Conservation (phyloP, 2,797 vertebrate species). For the Hypotaenidia philippensis region DNA sequence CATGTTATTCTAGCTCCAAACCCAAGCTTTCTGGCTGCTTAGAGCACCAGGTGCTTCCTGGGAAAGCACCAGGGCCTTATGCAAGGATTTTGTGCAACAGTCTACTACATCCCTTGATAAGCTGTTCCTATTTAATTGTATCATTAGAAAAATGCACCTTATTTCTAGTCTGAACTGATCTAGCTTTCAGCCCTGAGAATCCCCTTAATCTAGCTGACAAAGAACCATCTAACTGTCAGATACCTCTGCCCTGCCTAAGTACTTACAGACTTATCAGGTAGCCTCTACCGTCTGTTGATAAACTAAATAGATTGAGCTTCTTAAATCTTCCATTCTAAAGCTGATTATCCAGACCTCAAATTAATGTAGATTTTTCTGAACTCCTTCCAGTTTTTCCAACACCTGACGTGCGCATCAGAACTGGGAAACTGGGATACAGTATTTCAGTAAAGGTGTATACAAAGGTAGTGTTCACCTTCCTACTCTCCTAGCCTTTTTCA, state of each 20-base stretch:
- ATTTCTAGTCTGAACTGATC: conserved; percentile 45
- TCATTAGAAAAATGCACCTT: conserved; percentile 36
- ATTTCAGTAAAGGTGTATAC: neutral
- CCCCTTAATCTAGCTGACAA: conserved; percentile 54
- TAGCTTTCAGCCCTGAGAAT: conserved; percentile 37
- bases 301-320: conserved; percentile 68
- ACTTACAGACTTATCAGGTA: conserved; percentile 51
- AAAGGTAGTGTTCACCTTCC: neutral
- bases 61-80: neutral
- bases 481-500: neutral
- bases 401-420: neutral
- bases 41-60: neutral
- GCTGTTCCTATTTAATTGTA: conserved; percentile 19
- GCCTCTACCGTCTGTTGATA: conserved; percentile 54
- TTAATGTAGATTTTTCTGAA: conserved; percentile 37
- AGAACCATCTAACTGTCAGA: conserved; percentile 51
- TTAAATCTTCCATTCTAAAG: conserved; percentile 61
- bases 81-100: neutral
- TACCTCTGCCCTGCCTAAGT: conserved; percentile 19
- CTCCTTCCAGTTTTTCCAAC: neutral
- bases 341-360: conserved; percentile 55
- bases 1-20: neutral
- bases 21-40: neutral
- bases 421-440: neutral
- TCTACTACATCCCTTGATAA: conserved; percentile 5